Conservation (phyloP, 2,113 vertebrate species). For the Castor canadensis region DNA sequence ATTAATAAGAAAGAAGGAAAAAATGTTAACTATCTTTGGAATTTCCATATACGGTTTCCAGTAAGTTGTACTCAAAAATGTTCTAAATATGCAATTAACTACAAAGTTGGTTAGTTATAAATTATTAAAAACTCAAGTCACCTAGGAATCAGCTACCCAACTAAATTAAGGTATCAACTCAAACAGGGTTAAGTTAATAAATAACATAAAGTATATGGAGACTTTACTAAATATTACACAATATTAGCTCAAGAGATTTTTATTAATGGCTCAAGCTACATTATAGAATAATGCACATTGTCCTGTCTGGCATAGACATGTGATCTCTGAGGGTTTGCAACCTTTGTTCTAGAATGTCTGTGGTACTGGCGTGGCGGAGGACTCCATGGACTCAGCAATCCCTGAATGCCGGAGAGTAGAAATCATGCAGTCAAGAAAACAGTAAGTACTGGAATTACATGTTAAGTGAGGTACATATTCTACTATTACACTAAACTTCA, state of each 20-base stretch:
- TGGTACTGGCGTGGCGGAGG: accelerated
- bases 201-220: background rate
- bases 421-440: background rate
- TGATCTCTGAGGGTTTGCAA: background rate
- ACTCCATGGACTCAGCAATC: background rate
- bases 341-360: background rate
- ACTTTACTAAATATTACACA: background rate
- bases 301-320: background rate
- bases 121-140: conserved; percentile 26
- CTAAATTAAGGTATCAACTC: background rate
- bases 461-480: background rate
- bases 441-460: background rate
- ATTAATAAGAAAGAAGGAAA: too few species aligned
- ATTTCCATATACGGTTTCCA: background rate
- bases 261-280: background rate
- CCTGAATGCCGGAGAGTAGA: accelerated
- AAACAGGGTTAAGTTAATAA: background rate
- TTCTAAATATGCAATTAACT: background rate
- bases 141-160: background rate
- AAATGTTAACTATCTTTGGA: background rate
- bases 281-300: background rate
- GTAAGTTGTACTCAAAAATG: background rate
- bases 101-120: background rate
- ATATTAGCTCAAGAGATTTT: background rate
- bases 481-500: background rate